These are phyloP conservation scores for Palythoa grandiflora DNA, from an alignment of 92 coral and sea anemone genomes.

Conservation along the genomic window DNA sequence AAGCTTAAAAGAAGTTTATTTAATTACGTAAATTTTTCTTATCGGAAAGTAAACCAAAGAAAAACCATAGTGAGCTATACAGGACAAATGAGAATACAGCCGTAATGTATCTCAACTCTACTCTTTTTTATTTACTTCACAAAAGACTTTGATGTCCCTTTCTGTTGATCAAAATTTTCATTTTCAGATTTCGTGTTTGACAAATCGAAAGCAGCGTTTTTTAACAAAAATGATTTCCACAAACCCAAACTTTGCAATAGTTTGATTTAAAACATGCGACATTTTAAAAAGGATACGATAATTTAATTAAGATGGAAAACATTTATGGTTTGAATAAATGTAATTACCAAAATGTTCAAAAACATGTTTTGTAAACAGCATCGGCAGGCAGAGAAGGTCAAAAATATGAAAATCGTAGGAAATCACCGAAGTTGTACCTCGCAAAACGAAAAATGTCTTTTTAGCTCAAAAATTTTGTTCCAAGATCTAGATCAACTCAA, in stretches of 20 bases:
- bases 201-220: background rate
- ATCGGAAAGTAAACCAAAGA: slow-evolving; percentile 37
- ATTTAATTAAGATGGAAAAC: slow-evolving; percentile 50
- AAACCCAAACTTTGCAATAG: slow-evolving; percentile 30
- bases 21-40: slow-evolving; percentile 30
- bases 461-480: background rate
- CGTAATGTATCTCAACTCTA: background rate
- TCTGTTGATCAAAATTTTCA: background rate
- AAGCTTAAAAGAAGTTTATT: slow-evolving; percentile 32
- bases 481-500: background rate
- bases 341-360: slow-evolving; percentile 46
- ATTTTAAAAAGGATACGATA: slow-evolving; percentile 42
- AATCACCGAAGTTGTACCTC: background rate
- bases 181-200: background rate
- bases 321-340: slow-evolving; percentile 30
- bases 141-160: background rate
- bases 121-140: background rate
- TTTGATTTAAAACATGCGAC: slow-evolving; percentile 39
- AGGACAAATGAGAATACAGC: slow-evolving; percentile 15
- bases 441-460: background rate
- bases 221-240: slow-evolving; percentile 9
- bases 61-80: slow-evolving; percentile 5
- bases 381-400: slow-evolving; percentile 16
- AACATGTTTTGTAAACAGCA: slow-evolving; percentile 23
- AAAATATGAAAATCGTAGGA: background rate